phyloP scores from a whole-genome alignment of 2,888 invertebrate genomes.

The Athrips mouffetella region DNA sequence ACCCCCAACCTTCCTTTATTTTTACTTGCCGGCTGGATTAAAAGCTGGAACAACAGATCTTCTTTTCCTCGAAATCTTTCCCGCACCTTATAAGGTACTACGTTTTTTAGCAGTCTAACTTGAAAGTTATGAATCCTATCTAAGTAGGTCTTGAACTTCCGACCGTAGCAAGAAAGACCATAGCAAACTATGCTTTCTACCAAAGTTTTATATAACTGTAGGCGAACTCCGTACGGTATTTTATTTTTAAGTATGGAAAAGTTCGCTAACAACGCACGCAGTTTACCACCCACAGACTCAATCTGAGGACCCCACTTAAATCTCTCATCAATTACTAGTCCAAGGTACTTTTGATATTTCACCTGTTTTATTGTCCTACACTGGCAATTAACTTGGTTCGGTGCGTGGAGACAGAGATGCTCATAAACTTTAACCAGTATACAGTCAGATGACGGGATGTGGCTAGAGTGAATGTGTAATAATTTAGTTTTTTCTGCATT shows the following conservation, averaged over 20 bases:
- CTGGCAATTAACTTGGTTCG: background rate
- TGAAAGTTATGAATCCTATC: too few relatives aligned
- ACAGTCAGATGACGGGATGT: too few relatives aligned
- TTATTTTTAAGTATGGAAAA: background rate
- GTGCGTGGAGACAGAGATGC: background rate
- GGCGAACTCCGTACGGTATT: background rate
- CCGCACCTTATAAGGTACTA: background rate
- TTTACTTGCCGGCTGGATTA: too few relatives aligned
- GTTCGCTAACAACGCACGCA: background rate
- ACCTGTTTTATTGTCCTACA: background rate
- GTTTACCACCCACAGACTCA: background rate
- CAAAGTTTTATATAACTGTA: background rate
- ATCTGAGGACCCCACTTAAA: background rate
- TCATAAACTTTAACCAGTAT: too few relatives aligned
- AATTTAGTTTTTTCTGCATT: too few relatives aligned
- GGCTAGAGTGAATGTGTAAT: too few relatives aligned
- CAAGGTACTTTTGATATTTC: background rate
- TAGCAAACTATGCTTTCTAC: background rate
- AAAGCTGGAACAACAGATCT: too few relatives aligned
- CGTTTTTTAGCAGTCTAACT: background rate
- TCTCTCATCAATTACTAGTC: background rate
- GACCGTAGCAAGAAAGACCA: background rate
- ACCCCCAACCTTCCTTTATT: too few relatives aligned
- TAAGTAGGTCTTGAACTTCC: background rate
- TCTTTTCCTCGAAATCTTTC: background rate